phyloP scores from a whole-genome alignment of 2,888 invertebrate species.

The Eupithecia centaureata region DNA sequence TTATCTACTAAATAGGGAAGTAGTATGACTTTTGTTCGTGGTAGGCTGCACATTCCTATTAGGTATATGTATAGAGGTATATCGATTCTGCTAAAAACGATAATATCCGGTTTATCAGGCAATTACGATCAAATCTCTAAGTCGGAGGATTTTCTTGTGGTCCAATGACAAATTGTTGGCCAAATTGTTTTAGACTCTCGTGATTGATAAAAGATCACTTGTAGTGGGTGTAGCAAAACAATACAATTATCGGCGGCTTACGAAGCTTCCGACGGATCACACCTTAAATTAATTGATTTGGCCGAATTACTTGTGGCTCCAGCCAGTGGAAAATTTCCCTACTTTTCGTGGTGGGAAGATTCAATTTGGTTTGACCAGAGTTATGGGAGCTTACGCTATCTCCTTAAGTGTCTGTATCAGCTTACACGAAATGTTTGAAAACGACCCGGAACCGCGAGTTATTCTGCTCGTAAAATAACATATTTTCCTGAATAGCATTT shows the following conservation, averaged over 20 bases:
- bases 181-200: constrained; percentile 32
- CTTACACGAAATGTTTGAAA: constrained; percentile 5
- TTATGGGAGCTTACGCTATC: constrained; percentile 4
- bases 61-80: no score
- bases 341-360: background rate
- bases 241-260: constrained; percentile 51
- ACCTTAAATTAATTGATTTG: constrained; percentile 63
- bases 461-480: background rate
- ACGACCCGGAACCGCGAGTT: constrained; percentile 5
- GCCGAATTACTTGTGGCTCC: constrained; percentile 27
- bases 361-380: constrained; percentile 2
- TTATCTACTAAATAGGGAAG: background rate
- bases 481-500: background rate
- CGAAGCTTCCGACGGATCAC: constrained; percentile 50
- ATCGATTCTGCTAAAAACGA: background rate
- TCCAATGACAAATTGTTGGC: constrained; percentile 33
- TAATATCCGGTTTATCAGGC: constrained; percentile 7
- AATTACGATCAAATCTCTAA: background rate
- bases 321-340: constrained; percentile 3
- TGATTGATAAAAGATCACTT: constrained; percentile 48
- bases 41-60: background rate
- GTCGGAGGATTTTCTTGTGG: constrained; percentile 18
- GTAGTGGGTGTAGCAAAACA: constrained; percentile 48
- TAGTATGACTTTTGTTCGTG: background rate
- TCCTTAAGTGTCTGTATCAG: constrained; percentile 10